phyloP scores from a whole-genome alignment of 2,797 vertebrate genomes.

The Lithobates sylvaticus region DNA sequence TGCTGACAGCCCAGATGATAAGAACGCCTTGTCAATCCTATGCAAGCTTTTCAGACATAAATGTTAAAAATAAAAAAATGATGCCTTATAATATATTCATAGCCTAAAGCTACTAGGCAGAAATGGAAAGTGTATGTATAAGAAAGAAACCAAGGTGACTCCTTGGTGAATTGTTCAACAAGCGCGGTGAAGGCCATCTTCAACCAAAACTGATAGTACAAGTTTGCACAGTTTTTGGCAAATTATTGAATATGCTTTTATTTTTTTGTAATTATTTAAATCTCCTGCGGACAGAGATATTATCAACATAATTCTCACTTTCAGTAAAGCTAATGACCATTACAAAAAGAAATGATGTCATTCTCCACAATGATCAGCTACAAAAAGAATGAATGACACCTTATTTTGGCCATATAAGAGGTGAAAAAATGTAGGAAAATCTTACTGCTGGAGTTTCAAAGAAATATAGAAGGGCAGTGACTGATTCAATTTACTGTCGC shows the following conservation, averaged over 20 bases:
- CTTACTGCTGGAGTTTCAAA: background rate
- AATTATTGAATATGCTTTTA: too few relatives aligned
- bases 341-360: background rate
- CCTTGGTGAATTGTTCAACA: background rate
- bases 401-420: too few relatives aligned
- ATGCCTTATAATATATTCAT: background rate
- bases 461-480: background rate
- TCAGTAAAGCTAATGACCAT: background rate
- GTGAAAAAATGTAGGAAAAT: too few relatives aligned
- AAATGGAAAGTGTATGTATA: background rate
- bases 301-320: background rate
- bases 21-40: conserved; percentile 5
- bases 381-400: too few relatives aligned
- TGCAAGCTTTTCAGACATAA: background rate
- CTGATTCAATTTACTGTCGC: background rate
- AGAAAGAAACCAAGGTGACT: background rate
- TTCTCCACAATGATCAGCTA: too few relatives aligned
- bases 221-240: too few relatives aligned
- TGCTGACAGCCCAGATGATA: background rate
- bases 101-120: background rate
- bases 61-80: background rate
- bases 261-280: too few relatives aligned
- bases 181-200: background rate
- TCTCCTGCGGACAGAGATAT: background rate
- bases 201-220: background rate